Conservation (phyloP, 2,888 invertebrate genomes). For the Micropterix aruncella region DNA sequence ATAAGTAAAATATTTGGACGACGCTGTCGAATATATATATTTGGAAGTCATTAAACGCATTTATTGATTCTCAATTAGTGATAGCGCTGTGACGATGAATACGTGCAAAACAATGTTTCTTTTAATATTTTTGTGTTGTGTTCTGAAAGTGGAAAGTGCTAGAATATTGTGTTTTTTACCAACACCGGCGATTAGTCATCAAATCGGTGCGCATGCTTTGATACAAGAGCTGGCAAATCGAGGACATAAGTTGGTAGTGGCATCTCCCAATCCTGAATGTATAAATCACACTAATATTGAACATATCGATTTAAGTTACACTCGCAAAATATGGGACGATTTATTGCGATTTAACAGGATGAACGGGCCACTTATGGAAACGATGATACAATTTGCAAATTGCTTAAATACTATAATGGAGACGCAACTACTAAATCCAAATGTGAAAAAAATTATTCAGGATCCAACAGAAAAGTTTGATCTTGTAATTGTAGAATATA, state of each 20-base stretch:
- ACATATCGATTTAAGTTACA: background rate
- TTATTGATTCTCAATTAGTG: too few species aligned
- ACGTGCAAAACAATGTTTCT: too few species aligned
- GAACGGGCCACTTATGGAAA: background rate
- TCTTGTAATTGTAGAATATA: constrained; percentile 19
- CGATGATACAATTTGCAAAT: background rate
- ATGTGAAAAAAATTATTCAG: constrained; percentile 14
- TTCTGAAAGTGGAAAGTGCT: too few species aligned
- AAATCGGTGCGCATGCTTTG: background rate
- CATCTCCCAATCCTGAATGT: background rate
- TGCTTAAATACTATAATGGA: background rate
- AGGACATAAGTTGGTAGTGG: background rate
- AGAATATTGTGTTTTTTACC: background rate
- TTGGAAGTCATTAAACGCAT: too few species aligned
- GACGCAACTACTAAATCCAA: background rate
- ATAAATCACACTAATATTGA: background rate
- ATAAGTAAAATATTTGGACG: too few species aligned
- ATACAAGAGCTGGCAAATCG: background rate
- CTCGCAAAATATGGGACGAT: background rate
- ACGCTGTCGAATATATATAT: too few species aligned
- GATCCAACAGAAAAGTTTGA: constrained; percentile 18
- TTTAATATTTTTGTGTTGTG: too few species aligned
- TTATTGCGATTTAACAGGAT: background rate
- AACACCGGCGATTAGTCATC: background rate
- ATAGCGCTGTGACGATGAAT: too few species aligned